Base-by-base conservation (phyloP, 2,797 vertebrate species). In the Sebastes matsubarae region DNA sequence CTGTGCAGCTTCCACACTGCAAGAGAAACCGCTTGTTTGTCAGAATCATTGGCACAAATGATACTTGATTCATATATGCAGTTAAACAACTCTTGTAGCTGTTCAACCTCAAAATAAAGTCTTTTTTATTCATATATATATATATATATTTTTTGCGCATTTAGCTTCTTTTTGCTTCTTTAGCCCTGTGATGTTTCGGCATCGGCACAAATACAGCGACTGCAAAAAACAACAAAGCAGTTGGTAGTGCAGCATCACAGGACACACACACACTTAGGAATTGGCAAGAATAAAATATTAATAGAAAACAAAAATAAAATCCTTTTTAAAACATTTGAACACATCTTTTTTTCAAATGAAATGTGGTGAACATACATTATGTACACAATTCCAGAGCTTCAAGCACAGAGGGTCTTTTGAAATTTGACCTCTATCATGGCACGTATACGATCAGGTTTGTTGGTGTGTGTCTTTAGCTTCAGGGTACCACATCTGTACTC, bases 351-450 rank as follows among this genome's bases (percentile, higher is more conserved):
- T 66, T 55, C 1, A 79, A 88, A 85, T 75, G 18, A 90, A 90
- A 89, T 77, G 50, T 72, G 75, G 60, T 72, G 30, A 90, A 89
- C 77, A 75, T 61, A 91, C 61, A 86, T 79, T 93, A 93, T 94
- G 74, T 94, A 95, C 93, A 95, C 69, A 81, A 88, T 91, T 94
- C 92, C 90, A 93, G 89, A 93, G 85, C 73, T 84, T 90, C 9
- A 90, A 93, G 89, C 91, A 91, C 84, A 87, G 68, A 90, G 70
- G 81, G 68, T 86, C 68, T 80, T 74, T 83, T 78, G 27, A 77
- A 74, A 71, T 70, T 8, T 59, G 63, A 80, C 84, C 71, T 81
- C 79, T 68, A 6, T 74, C 68, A 71, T 86, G 76, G 83, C 86
- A 88, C 85, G 78, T 81, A 80, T 8, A 42, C 6, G 67, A 77